Percentiles rank a stretch among this genome's conserved stretches.
Conservation (phyloP, 2,113 vertebrate genomes). For the Tragelaphus strepsiceros region DNA sequence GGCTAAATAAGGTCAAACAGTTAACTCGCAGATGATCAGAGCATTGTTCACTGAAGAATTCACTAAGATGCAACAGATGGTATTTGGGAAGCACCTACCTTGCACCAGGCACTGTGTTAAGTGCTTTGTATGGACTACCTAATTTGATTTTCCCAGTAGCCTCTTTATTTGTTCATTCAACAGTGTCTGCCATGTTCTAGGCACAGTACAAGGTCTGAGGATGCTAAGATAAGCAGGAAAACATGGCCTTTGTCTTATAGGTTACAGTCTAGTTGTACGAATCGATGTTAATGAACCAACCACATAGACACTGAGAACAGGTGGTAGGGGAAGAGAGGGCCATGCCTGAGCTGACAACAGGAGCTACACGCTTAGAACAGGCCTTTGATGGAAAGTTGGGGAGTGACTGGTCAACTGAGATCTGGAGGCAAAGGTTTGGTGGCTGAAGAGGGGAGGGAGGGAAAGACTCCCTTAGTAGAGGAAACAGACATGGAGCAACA, state of each 20-base stretch:
- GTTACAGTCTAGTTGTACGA: background rate
- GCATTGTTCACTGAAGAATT: background rate
- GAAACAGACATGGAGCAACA: fast-evolving
- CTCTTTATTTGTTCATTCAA: background rate
- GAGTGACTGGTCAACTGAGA: background rate
- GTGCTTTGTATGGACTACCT: background rate
- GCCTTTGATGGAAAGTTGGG: background rate
- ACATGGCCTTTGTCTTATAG: too few relatives aligned
- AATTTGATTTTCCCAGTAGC: background rate
- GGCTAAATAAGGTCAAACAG: background rate
- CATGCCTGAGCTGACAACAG: background rate
- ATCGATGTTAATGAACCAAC: background rate
- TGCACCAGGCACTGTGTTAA: background rate
- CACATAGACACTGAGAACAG: background rate
- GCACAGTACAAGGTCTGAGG: background rate
- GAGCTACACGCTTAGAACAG: fast-evolving
- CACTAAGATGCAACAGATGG: background rate
- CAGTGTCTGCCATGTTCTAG: background rate
- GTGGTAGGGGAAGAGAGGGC: background rate
- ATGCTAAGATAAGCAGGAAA: background rate
- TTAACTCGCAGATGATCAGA: background rate
- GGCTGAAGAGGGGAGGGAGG: background rate
- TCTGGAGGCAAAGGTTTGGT: background rate
- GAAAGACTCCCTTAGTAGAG: background rate
- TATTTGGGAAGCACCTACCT: background rate